These are phyloP conservation scores for Emmelina monodactyla DNA, from an alignment of 2,888 invertebrate genomes.

Conservation along the genomic window DNA sequence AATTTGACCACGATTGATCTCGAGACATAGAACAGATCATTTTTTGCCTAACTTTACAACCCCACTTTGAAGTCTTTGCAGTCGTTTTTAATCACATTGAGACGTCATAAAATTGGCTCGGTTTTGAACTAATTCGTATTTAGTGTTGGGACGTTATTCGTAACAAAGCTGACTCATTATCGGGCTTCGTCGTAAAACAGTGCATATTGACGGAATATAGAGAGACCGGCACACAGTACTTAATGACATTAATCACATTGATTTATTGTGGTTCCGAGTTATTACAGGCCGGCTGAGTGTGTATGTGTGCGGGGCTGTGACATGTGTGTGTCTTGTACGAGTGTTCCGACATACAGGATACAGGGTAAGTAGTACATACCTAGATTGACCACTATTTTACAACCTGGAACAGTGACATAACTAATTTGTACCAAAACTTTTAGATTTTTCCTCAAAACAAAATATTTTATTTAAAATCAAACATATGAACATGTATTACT, in stretches of 20 bases:
- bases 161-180: slow-evolving; percentile 67
- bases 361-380: too few species aligned
- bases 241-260: slow-evolving; percentile 68
- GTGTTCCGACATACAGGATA: slow-evolving; percentile 4
- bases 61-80: slow-evolving; percentile 60
- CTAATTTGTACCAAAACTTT: too few species aligned
- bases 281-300: slow-evolving; percentile 56
- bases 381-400: too few species aligned
- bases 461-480: too few species aligned
- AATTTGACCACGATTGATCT: slow-evolving; percentile 13
- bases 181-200: slow-evolving; percentile 65
- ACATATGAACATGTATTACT: too few species aligned
- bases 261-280: slow-evolving; percentile 68
- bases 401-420: too few species aligned
- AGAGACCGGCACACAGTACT: slow-evolving; percentile 66
- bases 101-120: too few species aligned
- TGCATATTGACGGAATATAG: slow-evolving; percentile 68
- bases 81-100: slow-evolving; percentile 16
- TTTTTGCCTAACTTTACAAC: too few species aligned
- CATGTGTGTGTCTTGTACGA: slow-evolving; percentile 55
- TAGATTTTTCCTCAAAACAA: too few species aligned
- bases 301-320: slow-evolving; percentile 35
- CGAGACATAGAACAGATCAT: slow-evolving; percentile 58
- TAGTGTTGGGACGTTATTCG: too few species aligned
- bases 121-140: too few species aligned